Evolutionary conservation across 2,888 invertebrate species (phyloP).

Genomic region (Zygaena filipendulae): DNA sequence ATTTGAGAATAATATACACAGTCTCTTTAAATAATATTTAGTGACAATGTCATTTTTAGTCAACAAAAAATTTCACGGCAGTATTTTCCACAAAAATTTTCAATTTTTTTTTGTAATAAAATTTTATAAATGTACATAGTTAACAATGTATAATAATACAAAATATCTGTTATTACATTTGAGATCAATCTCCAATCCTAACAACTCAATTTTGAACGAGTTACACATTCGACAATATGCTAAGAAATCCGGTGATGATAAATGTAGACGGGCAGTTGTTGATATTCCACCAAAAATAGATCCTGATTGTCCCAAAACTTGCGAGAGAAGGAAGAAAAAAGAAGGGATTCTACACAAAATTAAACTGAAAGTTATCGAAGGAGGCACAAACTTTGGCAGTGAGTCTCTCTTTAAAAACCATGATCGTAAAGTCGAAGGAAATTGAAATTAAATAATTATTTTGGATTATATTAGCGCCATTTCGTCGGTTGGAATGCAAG

Average conservation of each 20-base stretch:
- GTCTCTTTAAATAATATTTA: too few relatives aligned
- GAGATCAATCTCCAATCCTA: conserved; percentile 2
- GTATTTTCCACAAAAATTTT: too few relatives aligned
- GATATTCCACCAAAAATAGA: conserved; percentile 37
- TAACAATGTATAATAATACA: too few relatives aligned
- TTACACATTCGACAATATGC: conserved; percentile 31
- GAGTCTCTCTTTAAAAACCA: too few relatives aligned
- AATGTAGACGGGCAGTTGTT: conserved; percentile 36
- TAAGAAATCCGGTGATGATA: conserved; percentile 25
- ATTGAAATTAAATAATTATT: too few relatives aligned
- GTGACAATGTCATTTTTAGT: too few relatives aligned
- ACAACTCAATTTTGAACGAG: conserved; percentile 8
- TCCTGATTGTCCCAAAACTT: conserved; percentile 31
- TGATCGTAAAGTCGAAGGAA: too few relatives aligned
- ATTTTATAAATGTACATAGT: too few relatives aligned
- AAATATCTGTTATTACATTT: conserved; percentile 3
- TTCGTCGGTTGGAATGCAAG: conserved; percentile 35
- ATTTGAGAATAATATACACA: too few relatives aligned
- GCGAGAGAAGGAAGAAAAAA: conserved; percentile 31
- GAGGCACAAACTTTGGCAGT: conserved; percentile 59
- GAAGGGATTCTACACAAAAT: conserved; percentile 44
- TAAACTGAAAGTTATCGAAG: conserved; percentile 44
- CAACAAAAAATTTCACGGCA: too few relatives aligned
- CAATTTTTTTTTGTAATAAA: too few relatives aligned
- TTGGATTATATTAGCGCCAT: conserved; percentile 33